These are phyloP conservation scores for Sebastiscus tertius DNA, from an alignment of 2,797 vertebrate genomes.

Conservation along the genomic window DNA sequence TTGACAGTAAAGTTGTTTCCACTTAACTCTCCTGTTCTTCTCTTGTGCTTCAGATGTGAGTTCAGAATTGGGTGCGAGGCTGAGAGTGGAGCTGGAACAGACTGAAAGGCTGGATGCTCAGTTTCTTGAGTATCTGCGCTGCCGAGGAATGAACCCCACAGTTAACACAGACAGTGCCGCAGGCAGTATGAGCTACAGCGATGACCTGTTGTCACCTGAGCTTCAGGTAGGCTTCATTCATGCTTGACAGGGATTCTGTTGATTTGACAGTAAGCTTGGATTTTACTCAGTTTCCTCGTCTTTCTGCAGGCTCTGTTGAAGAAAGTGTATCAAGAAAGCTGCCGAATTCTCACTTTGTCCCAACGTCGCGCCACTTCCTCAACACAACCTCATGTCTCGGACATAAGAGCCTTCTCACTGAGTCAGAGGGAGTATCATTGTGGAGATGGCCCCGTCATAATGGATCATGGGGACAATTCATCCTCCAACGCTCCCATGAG, in stretches of 20 bases:
- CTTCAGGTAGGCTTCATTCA: conserved; percentile 84
- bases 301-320: conserved; percentile 85
- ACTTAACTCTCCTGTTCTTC: background rate
- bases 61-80: conserved; percentile 81
- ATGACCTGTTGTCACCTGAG: conserved; percentile 86
- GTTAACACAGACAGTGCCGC: conserved; percentile 78
- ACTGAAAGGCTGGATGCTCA: conserved; percentile 79
- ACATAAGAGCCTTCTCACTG: conserved; percentile 44
- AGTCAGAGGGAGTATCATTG: conserved; percentile 52
- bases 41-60: conserved; percentile 80
- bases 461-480: conserved; percentile 59
- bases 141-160: conserved; percentile 79
- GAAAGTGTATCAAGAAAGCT: conserved; percentile 93
- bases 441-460: conserved; percentile 10
- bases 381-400: conserved; percentile 27
- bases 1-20: background rate
- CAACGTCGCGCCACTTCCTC: conserved; percentile 70
- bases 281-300: background rate
- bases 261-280: background rate
- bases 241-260: background rate
- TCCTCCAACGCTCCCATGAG: conserved; percentile 67
- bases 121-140: conserved; percentile 79
- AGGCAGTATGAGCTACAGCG: conserved; percentile 78
- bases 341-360: conserved; percentile 89
- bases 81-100: conserved; percentile 79